phyloP scores from a whole-genome alignment of 1,140 invertebrate species.

The Trichonephila clavata region DNA sequence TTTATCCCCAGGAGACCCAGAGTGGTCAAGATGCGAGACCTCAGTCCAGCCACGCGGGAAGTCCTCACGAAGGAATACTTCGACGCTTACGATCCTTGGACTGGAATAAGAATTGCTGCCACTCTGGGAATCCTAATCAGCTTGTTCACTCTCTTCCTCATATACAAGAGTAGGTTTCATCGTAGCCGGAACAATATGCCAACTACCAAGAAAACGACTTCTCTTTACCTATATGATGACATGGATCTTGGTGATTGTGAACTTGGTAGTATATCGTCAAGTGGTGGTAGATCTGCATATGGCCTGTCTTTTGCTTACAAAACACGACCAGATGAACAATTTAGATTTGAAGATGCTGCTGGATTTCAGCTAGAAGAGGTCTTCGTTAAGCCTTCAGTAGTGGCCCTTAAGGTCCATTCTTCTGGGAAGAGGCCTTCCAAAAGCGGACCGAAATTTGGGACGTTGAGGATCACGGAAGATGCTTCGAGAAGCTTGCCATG shows the following conservation, averaged over 20 bases:
- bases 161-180: slow-evolving; percentile 87
- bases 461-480: slow-evolving; percentile 50
- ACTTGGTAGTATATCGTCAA: slow-evolving; percentile 47
- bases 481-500: slow-evolving; percentile 64
- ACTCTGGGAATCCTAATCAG: slow-evolving; percentile 87
- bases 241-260: slow-evolving; percentile 36
- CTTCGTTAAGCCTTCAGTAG: slow-evolving; percentile 39
- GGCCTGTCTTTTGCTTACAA: slow-evolving; percentile 44
- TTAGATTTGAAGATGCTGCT: slow-evolving; percentile 30
- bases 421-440: slow-evolving; percentile 38
- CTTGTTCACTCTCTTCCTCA: slow-evolving; percentile 92
- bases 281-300: neutral
- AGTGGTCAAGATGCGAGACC: slow-evolving; percentile 74
- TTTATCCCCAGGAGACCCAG: slow-evolving; percentile 55
- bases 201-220: slow-evolving; percentile 49
- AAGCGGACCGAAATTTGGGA: slow-evolving; percentile 26
- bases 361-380: slow-evolving; percentile 41
- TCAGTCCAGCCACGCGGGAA: slow-evolving; percentile 65
- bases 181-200: slow-evolving; percentile 35
- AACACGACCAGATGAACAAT: neutral
- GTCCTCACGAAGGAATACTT: slow-evolving; percentile 87
- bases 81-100: slow-evolving; percentile 93
- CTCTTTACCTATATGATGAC: slow-evolving; percentile 64
- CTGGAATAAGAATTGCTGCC: slow-evolving; percentile 91
- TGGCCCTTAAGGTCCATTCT: slow-evolving; percentile 53